Evolutionary conservation across 2,888 invertebrate genomes (phyloP).

Genomic region (Heteropelma amictum): DNA sequence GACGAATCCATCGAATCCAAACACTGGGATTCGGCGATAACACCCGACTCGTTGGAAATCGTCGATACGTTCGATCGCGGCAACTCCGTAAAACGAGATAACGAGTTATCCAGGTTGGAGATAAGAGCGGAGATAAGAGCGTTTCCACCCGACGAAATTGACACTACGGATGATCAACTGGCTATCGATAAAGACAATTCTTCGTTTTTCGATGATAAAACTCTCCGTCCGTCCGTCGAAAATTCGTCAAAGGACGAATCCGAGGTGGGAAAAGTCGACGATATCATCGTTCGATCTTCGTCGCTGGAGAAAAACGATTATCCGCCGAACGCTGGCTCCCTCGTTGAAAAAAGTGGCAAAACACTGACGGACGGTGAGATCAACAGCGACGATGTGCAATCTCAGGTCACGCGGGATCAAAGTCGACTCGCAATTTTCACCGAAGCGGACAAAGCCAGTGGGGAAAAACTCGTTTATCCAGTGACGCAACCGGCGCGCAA

Average conservation of each 20-base stretch:
- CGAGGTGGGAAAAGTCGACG: slow-evolving; percentile 28
- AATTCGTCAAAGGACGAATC: slow-evolving; percentile 5
- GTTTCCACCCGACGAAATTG: neutral
- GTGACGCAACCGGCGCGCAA: slow-evolving; percentile 14
- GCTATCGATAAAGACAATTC: slow-evolving; percentile 10
- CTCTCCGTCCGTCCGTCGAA: slow-evolving; percentile 52
- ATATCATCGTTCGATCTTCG: neutral
- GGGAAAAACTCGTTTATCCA: neutral
- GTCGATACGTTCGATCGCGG: slow-evolving; percentile 14
- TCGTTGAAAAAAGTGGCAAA: slow-evolving; percentile 66
- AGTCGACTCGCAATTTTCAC: neutral
- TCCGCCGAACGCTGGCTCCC: slow-evolving; percentile 46
- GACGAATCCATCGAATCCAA: slow-evolving; percentile 25
- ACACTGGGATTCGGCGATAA: slow-evolving; percentile 65
- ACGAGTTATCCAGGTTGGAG: neutral
- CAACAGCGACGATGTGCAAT: slow-evolving; percentile 68
- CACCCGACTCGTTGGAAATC: slow-evolving; percentile 73
- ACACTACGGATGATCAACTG: neutral
- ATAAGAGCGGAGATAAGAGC: neutral
- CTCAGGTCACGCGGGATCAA: neutral
- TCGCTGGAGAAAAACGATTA: neutral
- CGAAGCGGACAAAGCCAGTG: neutral
- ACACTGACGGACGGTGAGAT: slow-evolving; percentile 69
- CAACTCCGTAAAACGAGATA: neutral
- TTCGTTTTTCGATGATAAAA: slow-evolving; percentile 49